These are phyloP conservation scores for Caenorhabditis sp. DNA, from an alignment of 2,888 invertebrate species.

Conservation along the genomic window DNA sequence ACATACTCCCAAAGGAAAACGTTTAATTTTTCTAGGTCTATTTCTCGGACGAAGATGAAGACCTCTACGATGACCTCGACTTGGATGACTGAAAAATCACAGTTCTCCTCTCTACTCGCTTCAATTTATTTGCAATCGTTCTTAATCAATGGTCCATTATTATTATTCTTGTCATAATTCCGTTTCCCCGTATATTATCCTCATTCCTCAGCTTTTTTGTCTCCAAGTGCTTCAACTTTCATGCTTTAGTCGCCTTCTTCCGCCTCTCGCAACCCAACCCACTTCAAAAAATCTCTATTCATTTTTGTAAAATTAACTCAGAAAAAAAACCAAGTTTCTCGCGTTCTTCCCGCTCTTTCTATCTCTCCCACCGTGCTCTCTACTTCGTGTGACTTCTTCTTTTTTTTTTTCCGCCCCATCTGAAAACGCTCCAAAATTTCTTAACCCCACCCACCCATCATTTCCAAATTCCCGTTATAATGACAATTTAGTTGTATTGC, in stretches of 20 bases:
- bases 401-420: neutral
- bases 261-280: neutral
- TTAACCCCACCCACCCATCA: neutral
- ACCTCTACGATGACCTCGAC: conserved; percentile 62
- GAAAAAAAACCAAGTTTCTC: conserved; percentile 17
- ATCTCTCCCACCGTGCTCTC: conserved; percentile 39
- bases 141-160: neutral
- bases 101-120: neutral
- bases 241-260: conserved; percentile 53
- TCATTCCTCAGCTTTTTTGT: conserved; percentile 17
- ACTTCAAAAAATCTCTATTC: conserved; percentile 13
- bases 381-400: conserved; percentile 37
- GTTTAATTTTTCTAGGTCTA: conserved; percentile 63
- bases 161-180: conserved; percentile 30
- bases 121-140: neutral
- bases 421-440: conserved; percentile 14
- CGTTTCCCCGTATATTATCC: conserved; percentile 8
- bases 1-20: neutral
- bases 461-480: conserved; percentile 21
- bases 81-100: conserved; percentile 48
- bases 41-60: conserved; percentile 78
- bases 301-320: conserved; percentile 43
- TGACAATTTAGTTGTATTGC: neutral
- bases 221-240: conserved; percentile 31
- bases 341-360: conserved; percentile 20